phyloP scores from a whole-genome alignment of 2,113 vertebrate genomes.

The Crotalus horridus region DNA sequence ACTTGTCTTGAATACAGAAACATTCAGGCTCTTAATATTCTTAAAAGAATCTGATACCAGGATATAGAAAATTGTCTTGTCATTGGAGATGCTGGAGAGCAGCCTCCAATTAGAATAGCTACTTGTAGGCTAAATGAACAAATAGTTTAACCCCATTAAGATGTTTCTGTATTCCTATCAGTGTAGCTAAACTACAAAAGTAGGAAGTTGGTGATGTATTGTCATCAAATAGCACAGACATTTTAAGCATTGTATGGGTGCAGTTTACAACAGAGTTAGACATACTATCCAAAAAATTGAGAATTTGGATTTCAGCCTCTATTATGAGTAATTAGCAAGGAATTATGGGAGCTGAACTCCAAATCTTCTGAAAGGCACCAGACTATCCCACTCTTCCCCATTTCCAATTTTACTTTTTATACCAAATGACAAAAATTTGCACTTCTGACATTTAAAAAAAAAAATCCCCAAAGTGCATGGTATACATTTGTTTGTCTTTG shows the following conservation, averaged over 20 bases:
- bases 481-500: not conserved
- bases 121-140: not conserved
- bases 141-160: not conserved
- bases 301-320: not conserved
- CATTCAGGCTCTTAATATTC: not conserved
- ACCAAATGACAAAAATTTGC: not conserved
- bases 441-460: not conserved
- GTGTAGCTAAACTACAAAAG: too few relatives aligned
- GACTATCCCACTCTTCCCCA: not conserved
- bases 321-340: not conserved
- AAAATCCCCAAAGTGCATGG: not conserved
- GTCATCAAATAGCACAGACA: not conserved
- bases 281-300: not conserved
- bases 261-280: not conserved
- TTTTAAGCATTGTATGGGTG: not conserved
- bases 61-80: not conserved
- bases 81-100: not conserved
- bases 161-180: not conserved
- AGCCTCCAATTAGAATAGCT: not conserved
- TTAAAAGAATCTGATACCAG: not conserved
- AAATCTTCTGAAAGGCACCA: not conserved
- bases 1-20: not conserved
- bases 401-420: not conserved
- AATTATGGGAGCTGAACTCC: not conserved
- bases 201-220: not conserved